Percentiles rank a stretch among this genome's conserved stretches.
Evolutionary conservation across 2,888 invertebrate species (phyloP).

Genomic region (Xanthorhoe spadicearia): DNA sequence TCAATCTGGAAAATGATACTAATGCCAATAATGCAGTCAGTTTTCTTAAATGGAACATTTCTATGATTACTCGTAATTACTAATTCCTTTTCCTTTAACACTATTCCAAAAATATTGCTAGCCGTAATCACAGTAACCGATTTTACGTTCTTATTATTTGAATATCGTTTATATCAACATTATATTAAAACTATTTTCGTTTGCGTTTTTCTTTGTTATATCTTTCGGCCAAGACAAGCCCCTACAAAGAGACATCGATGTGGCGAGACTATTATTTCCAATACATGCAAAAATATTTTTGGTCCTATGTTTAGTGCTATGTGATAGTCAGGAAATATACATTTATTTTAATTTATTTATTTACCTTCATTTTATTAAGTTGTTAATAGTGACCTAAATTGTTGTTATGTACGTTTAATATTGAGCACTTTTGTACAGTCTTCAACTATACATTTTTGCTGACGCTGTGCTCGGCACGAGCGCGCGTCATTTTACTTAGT

Average conservation of each 20-base stretch:
- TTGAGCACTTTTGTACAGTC: conserved; percentile 28
- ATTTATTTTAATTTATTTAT: background rate
- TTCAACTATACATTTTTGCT: no score
- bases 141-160: conserved; percentile 27
- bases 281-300: conserved; percentile 34
- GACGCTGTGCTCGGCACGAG: no score
- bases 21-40: conserved; percentile 20
- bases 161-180: conserved; percentile 29
- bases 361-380: no score
- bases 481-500: no score
- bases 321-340: conserved; percentile 3
- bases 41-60: conserved; percentile 21
- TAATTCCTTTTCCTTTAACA: conserved; percentile 29
- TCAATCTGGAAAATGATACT: conserved; percentile 17
- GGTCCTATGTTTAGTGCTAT: conserved; percentile 30
- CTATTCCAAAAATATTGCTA: conserved; percentile 39
- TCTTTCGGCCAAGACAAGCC: background rate
- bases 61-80: conserved; percentile 22
- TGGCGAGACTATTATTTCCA: conserved; percentile 14
- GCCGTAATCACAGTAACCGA: conserved; percentile 32
- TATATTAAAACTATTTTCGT: conserved; percentile 29
- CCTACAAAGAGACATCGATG: background rate
- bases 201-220: conserved; percentile 6
- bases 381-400: no score
- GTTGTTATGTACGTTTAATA: background rate